Evolutionary conservation across 1,140 invertebrate species (phyloP).

Genomic region (Popillia japonica): DNA sequence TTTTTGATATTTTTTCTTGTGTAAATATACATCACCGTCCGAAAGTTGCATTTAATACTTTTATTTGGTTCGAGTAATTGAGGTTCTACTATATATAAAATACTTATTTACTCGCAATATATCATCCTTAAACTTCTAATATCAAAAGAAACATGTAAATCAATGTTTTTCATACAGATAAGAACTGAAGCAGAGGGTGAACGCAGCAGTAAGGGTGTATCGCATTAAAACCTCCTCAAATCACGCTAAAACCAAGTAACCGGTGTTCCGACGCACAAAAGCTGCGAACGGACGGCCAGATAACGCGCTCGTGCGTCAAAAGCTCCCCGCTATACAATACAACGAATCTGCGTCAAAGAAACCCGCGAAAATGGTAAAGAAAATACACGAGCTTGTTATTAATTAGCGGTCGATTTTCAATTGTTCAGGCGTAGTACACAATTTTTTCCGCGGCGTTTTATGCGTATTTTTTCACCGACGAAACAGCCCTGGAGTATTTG

Average conservation of each 20-base stretch:
- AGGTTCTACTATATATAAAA: no score
- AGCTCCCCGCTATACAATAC: neutral
- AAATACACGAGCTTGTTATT: slow-evolving; percentile 6
- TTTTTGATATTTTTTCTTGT: slow-evolving; percentile 23
- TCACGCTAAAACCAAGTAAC: neutral
- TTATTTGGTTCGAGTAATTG: no score
- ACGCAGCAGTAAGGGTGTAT: neutral
- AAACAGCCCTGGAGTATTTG: neutral
- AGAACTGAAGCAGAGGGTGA: neutral
- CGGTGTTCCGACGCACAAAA: neutral
- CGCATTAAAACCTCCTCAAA: slow-evolving; percentile 6
- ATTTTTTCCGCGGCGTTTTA: slow-evolving; percentile 14
- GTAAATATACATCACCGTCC: neutral
- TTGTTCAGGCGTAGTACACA: slow-evolving; percentile 4
- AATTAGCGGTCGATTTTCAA: slow-evolving; percentile 33
- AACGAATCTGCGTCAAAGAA: slow-evolving; percentile 16
- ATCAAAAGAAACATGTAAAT: neutral
- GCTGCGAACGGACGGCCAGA: neutral
- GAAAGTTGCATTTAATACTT: neutral
- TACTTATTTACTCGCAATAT: no score
- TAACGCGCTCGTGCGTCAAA: neutral
- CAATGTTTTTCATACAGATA: neutral
- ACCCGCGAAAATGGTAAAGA: slow-evolving; percentile 1
- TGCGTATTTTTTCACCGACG: slow-evolving; percentile 14
- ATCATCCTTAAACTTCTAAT: no score